These are phyloP conservation scores for Montifringilla adamsi DNA, from an alignment of 2,113 vertebrate species.

Conservation along the genomic window DNA sequence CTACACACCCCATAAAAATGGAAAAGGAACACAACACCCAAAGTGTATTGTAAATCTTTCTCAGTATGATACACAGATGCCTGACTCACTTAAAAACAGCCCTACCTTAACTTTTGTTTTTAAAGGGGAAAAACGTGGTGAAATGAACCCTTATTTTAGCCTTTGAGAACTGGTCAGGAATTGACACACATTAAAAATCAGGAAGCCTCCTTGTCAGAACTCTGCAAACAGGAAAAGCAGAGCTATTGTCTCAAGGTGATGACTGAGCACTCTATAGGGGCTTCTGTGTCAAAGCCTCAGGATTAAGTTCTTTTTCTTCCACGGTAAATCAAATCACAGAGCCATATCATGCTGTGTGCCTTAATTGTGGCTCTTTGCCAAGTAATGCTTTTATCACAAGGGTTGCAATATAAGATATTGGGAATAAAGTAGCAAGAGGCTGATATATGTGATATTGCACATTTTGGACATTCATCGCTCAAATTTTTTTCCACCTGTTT, in stretches of 20 bases:
- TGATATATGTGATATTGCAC: not conserved
- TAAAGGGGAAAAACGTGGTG: not conserved
- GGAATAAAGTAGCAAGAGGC: not conserved
- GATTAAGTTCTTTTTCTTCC: conserved; percentile 44
- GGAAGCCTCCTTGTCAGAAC: conserved; percentile 17
- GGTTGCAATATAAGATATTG: not conserved
- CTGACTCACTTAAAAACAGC: not conserved
- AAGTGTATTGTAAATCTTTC: not conserved
- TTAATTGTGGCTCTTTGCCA: conserved; percentile 10
- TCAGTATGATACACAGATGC: not conserved
- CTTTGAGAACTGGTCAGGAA: not conserved
- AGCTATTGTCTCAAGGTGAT: not conserved
- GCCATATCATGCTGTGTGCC: not conserved
- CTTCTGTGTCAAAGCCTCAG: conserved; percentile 55
- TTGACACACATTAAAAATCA: not conserved
- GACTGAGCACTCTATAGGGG: conserved; percentile 25
- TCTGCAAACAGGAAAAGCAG: conserved; percentile 24
- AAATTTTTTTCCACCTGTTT: not conserved
- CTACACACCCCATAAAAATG: not conserved
- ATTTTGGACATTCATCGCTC: not conserved
- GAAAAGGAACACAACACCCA: not conserved
- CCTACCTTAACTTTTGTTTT: not conserved
- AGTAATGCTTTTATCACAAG: not conserved
- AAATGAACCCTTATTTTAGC: not conserved
- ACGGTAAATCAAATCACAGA: not conserved